Evolutionary conservation across 1,140 invertebrate genomes (phyloP).

Genomic region (Thrips palmi): DNA sequence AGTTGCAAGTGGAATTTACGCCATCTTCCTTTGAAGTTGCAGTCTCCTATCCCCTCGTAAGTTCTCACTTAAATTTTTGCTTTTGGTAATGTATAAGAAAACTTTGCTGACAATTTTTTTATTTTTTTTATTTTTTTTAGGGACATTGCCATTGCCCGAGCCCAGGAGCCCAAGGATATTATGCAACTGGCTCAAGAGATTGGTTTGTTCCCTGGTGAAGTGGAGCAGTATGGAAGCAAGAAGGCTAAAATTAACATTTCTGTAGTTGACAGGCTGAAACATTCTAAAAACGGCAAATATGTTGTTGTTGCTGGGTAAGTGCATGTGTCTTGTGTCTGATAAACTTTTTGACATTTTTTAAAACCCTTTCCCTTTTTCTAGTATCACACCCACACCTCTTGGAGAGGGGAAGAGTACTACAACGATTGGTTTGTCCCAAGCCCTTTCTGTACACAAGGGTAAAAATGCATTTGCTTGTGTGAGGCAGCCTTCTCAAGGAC

Average conservation of each 20-base stretch:
- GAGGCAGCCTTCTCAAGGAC: constrained; percentile 95
- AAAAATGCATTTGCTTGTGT: constrained; percentile 88
- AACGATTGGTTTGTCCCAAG: constrained; percentile 82
- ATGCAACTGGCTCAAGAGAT: constrained; percentile 61
- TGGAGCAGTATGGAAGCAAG: constrained; percentile 79
- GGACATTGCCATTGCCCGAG: constrained; percentile 77
- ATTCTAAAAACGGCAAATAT: constrained; percentile 68
- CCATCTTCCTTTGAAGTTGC: constrained; percentile 34
- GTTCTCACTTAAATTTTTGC: neutral
- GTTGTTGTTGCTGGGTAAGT: constrained; percentile 83
- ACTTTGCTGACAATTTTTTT: no score
- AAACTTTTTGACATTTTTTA: constrained; percentile 2
- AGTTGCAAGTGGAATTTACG: constrained; percentile 41
- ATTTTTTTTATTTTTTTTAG: constrained; percentile 27
- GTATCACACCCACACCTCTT: constrained; percentile 87
- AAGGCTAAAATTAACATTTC: constrained; percentile 89
- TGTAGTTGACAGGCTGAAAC: constrained; percentile 53
- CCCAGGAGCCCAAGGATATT: constrained; percentile 78
- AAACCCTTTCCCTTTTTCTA: constrained; percentile 8
- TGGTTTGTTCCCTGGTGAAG: constrained; percentile 59
- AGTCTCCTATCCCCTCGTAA: constrained; percentile 53
- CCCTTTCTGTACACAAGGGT: constrained; percentile 63
- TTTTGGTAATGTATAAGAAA: no score
- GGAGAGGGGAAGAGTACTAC: constrained; percentile 98
- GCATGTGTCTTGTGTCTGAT: neutral